A percentile compares a stretch with the other conserved stretches of the same genome.
These are phyloP conservation scores for Aphelenchoides fujianensis DNA, from an alignment of 1,140 invertebrate genomes.

Conservation along the genomic window DNA sequence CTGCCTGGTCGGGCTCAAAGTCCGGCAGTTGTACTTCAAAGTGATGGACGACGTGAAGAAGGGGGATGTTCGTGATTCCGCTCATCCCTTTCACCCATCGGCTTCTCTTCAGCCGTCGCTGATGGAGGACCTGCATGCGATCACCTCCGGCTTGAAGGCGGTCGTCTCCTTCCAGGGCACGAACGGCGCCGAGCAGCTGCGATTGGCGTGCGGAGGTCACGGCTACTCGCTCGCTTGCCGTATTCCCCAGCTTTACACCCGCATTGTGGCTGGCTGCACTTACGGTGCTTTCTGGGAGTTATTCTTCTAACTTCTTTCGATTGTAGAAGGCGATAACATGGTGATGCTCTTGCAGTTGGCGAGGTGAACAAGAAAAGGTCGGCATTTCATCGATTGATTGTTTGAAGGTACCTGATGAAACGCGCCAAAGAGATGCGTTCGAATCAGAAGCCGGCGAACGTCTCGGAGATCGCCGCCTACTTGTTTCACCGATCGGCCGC, in stretches of 20 bases:
- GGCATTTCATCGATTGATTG: constrained; percentile 78
- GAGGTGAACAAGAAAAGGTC: no score
- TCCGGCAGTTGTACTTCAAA: constrained; percentile 74
- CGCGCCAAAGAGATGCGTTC: constrained; percentile 65
- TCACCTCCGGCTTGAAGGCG: constrained; percentile 84
- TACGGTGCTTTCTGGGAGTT: no score
- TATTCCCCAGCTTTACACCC: constrained; percentile 76
- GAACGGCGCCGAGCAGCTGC: constrained; percentile 73
- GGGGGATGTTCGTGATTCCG: constrained; percentile 20
- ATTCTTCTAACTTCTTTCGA: no score
- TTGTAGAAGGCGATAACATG: constrained; percentile 92
- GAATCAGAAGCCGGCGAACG: constrained; percentile 11
- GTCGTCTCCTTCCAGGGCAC: constrained; percentile 75
- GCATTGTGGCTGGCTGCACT: constrained; percentile 77
- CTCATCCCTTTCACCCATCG: no score
- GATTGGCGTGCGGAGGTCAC: constrained; percentile 85
- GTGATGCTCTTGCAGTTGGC: constrained; percentile 83
- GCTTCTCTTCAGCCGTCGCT: constrained; percentile 17
- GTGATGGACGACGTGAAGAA: constrained; percentile 28
- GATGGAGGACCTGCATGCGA: constrained; percentile 71
- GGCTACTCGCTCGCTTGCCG: constrained; percentile 83
- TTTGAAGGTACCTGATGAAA: constrained; percentile 86
- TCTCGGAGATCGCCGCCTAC: constrained; percentile 29
- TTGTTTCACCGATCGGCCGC: neutral
- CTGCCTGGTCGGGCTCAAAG: constrained; percentile 71